Base-by-base conservation (phyloP, 2,113 vertebrate genomes). In the Microcebus griseorufus region DNA sequence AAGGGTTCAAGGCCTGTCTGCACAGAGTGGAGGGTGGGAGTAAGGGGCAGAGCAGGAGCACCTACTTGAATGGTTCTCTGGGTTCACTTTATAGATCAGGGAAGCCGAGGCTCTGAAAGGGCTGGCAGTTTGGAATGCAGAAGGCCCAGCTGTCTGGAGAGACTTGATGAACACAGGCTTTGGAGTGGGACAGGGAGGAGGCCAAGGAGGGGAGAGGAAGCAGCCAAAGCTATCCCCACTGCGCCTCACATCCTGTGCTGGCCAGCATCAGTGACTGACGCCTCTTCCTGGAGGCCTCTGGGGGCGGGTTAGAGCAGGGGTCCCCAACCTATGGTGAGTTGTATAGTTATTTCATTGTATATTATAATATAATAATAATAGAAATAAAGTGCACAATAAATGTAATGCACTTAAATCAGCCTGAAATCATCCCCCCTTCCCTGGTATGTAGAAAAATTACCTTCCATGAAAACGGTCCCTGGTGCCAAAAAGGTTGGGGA, bases 151-250 rank as follows among this genome's bases (percentile, higher is more conserved):
- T 60, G 29, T 78, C 42, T 27, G 1, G 27, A 67, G 0, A 14
- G 62, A 85, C 65, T 83, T 23, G 3, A 0, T 58, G 2, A 14
- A 0, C 0, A 29, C 3, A 13, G 73, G 42, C 14, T 2, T 87
- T 80, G 97, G 96, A 97, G 84, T 96, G 53, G 87, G 90, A 95
- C 91, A 93, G 95, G 97, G 96, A 60, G 95, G 97, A 98, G 64
- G 91, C 64, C 96, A 88, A 97, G 95, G 95, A 97, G 92, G 87
- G 7, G 65, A 51, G 34, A 78, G 16, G 48, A 69, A 16, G 51
- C 7, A 48, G 8, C 32, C 51, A 20, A 1, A 69, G 42, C 80
- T 53, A 8, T 51, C 34, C 45, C 29, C 7, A 53, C 20, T 10
- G 4, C 8, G 7, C 37, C 22, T 16, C 20, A 39, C 37, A 13